These are phyloP conservation scores for Labia minor DNA, from an alignment of 2,888 invertebrate genomes.

Conservation along the genomic window DNA sequence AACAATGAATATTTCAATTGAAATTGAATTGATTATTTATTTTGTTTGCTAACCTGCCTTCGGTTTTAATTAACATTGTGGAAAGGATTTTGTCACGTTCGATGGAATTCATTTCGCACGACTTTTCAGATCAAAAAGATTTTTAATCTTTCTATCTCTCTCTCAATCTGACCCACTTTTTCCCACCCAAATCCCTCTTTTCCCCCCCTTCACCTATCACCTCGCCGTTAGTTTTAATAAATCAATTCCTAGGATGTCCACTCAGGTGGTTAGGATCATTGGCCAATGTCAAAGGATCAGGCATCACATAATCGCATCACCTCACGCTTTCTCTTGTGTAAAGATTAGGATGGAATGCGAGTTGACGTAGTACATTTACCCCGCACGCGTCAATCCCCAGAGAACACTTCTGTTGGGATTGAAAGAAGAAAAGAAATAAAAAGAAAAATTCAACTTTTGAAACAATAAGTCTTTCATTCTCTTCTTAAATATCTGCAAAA, in stretches of 20 bases:
- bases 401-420: neutral
- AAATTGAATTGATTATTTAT: too few species aligned
- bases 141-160: neutral
- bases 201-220: too few species aligned
- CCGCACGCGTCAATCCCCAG: neutral
- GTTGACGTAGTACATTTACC: neutral
- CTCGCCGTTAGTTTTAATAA: neutral
- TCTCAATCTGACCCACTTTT: too few species aligned
- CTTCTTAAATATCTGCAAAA: too few species aligned
- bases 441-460: neutral
- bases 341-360: neutral
- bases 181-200: too few species aligned
- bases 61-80: too few species aligned
- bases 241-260: constrained; percentile 13
- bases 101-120: neutral
- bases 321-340: neutral
- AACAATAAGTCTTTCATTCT: neutral
- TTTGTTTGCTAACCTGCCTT: too few species aligned
- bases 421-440: neutral
- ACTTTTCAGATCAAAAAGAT: neutral
- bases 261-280: neutral
- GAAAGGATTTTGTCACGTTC: too few species aligned
- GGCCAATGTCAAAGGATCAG: too few species aligned
- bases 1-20: too few species aligned
- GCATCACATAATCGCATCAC: too few species aligned